phyloP scores from a whole-genome alignment of 2,888 invertebrate species.

The Oscheius sp. region DNA sequence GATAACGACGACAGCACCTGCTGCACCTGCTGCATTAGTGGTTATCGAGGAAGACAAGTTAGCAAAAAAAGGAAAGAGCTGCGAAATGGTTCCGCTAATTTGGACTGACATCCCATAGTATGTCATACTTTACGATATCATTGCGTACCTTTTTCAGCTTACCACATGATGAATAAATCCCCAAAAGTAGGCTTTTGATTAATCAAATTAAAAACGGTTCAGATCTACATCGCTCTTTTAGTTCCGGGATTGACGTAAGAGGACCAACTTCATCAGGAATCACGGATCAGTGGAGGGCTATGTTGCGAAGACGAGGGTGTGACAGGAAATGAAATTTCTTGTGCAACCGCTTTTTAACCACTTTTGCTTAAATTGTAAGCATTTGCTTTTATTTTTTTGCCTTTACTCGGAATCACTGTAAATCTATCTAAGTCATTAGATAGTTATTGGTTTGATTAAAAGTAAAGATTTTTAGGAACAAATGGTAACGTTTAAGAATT shows the following conservation, averaged over 20 bases:
- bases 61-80: not conserved
- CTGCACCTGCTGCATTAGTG: slow-evolving; percentile 21
- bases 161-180: too few relatives aligned
- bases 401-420: too few relatives aligned
- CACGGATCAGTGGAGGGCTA: too few relatives aligned
- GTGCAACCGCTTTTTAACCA: too few relatives aligned
- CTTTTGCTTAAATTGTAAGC: too few relatives aligned
- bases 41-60: not conserved
- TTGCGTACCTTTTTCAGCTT: not conserved
- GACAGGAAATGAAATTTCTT: too few relatives aligned
- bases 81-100: not conserved
- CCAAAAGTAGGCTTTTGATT: not conserved
- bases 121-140: not conserved
- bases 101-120: slow-evolving; percentile 5
- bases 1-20: slow-evolving; percentile 23
- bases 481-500: too few relatives aligned
- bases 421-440: too few relatives aligned
- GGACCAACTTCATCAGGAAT: not conserved
- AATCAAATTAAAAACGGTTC: not conserved
- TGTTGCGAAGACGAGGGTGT: too few relatives aligned
- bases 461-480: too few relatives aligned
- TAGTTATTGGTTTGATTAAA: too few relatives aligned
- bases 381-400: too few relatives aligned
- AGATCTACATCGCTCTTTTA: not conserved
- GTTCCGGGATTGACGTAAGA: slow-evolving; percentile 1